Percentiles rank a stretch among this genome's conserved stretches.
phyloP scores from a whole-genome alignment of 2,113 vertebrate genomes.

The Chlamydotis undulata region DNA sequence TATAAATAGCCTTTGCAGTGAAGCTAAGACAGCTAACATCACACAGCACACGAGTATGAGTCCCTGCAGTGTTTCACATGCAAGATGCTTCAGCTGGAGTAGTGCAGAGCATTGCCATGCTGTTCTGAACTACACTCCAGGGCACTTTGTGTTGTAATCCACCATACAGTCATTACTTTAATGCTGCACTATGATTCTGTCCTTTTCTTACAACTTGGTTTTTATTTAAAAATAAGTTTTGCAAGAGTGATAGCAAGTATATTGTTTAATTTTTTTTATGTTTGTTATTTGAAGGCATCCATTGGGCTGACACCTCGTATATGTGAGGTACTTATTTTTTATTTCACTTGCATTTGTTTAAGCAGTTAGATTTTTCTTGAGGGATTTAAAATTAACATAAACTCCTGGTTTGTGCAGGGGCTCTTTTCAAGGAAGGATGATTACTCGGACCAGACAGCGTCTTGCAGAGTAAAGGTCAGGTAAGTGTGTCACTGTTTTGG shows the following conservation, averaged over 20 bases:
- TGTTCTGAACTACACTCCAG: background rate
- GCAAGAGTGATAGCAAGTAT: background rate
- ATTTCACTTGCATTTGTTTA: slow-evolving; percentile 1
- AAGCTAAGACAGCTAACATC: background rate
- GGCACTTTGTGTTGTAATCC: background rate
- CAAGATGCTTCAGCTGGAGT: background rate
- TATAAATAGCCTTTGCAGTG: background rate
- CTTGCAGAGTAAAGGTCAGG: slow-evolving; percentile 94
- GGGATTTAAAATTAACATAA: background rate
- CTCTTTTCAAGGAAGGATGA: slow-evolving; percentile 85
- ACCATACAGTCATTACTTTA: background rate
- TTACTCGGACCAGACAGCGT: slow-evolving; percentile 78
- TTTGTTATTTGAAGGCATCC: slow-evolving; percentile 82
- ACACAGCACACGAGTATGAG: background rate
- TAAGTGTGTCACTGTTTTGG: slow-evolving; percentile 57
- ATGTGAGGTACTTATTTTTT: slow-evolving; percentile 86
- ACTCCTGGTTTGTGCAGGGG: slow-evolving; percentile 77
- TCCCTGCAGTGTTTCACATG: background rate
- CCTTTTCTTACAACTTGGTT: background rate
- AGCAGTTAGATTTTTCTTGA: background rate
- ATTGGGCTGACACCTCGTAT: slow-evolving; percentile 93
- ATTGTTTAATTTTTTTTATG: background rate
- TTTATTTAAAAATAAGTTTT: background rate
- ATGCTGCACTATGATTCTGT: background rate
- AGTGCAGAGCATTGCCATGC: background rate